Evolutionary conservation across 2,797 vertebrate genomes (phyloP).

Genomic region (Neosilurus hyrtlii): DNA sequence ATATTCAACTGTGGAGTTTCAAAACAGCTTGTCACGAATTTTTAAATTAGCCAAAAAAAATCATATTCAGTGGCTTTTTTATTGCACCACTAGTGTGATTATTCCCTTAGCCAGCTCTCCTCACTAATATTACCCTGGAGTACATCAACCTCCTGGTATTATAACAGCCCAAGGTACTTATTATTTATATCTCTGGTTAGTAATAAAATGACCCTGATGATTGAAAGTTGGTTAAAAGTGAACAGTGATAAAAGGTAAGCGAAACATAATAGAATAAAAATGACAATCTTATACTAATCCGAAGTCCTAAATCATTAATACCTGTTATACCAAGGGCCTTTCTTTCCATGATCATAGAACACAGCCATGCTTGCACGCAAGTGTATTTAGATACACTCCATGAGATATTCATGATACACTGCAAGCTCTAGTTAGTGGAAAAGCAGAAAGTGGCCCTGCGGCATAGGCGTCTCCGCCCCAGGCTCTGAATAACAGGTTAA

Average conservation of each 20-base stretch:
- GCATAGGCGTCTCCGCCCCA: background rate
- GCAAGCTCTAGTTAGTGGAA: background rate
- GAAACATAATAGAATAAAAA: background rate
- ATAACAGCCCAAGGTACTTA: too few species aligned
- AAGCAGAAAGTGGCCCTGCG: background rate
- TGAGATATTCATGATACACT: background rate
- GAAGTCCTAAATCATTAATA: background rate
- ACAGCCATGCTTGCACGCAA: background rate
- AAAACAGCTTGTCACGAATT: too few species aligned
- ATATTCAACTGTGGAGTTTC: too few species aligned
- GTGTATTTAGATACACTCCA: background rate
- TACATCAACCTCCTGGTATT: too few species aligned
- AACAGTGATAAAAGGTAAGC: background rate
- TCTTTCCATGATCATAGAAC: background rate
- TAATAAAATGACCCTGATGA: too few species aligned
- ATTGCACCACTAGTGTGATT: too few species aligned
- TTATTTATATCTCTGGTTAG: too few species aligned
- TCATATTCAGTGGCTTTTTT: too few species aligned
- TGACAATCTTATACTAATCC: background rate
- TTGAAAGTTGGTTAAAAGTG: background rate
- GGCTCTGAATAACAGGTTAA: background rate
- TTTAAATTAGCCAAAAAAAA: too few species aligned
- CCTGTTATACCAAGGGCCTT: background rate
- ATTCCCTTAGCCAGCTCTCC: too few species aligned
- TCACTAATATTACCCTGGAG: too few species aligned